Conservation (phyloP, 92 coral and sea anemone species). For the Galaxea fascicularis region DNA sequence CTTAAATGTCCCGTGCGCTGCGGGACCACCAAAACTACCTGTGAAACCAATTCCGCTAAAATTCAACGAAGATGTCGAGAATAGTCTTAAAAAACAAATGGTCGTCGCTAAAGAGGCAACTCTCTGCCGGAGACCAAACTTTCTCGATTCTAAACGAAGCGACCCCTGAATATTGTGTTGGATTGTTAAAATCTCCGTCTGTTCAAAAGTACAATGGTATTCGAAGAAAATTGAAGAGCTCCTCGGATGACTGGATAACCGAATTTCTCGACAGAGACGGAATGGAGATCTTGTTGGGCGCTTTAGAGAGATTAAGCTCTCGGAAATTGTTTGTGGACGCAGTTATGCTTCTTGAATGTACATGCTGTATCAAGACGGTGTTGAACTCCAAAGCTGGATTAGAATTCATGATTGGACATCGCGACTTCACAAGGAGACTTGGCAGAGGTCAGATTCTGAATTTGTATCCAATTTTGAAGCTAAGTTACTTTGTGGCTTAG, state of each 20-base stretch:
- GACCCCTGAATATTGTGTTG: constrained; percentile 77
- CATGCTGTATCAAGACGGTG: constrained; percentile 79
- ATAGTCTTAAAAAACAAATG: constrained; percentile 59
- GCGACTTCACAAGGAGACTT: constrained; percentile 69
- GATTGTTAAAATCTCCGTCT: constrained; percentile 71
- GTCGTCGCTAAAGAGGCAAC: constrained; percentile 46
- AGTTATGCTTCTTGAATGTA: constrained; percentile 77
- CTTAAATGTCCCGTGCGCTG: constrained; percentile 23
- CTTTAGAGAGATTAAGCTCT: constrained; percentile 74
- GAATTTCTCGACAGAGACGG: constrained; percentile 83
- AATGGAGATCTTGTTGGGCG: constrained; percentile 73
- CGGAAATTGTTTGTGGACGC: constrained; percentile 68
- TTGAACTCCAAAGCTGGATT: constrained; percentile 84
- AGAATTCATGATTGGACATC: constrained; percentile 75
- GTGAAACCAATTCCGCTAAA: constrained; percentile 30
- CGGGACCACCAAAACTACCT: constrained; percentile 39
- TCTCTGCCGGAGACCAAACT: constrained; percentile 32
- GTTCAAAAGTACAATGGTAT: constrained; percentile 79
- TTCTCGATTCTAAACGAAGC: constrained; percentile 68
- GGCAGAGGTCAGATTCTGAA: constrained; percentile 67
- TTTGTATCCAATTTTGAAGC: background rate
- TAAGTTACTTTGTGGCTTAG: background rate
- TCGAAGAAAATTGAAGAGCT: constrained; percentile 65
- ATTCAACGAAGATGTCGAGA: constrained; percentile 42
- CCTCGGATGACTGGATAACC: constrained; percentile 73